These are phyloP conservation scores for Trissolcus japonicus DNA, from an alignment of 2,888 invertebrate species.

Conservation along the genomic window DNA sequence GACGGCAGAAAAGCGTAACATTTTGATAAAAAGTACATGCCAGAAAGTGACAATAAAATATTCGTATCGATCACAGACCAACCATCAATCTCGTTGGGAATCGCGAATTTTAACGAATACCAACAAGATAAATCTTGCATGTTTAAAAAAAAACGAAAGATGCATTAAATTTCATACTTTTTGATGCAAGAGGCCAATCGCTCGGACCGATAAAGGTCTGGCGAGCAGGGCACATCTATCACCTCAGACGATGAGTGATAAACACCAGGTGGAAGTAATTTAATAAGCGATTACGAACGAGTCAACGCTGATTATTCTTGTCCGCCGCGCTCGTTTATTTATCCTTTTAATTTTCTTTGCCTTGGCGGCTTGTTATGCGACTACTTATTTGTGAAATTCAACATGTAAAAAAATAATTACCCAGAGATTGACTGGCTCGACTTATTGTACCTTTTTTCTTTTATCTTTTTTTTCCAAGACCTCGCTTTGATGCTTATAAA, in stretches of 20 bases:
- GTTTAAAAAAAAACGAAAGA: slow-evolving; percentile 23
- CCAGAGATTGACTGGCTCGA: too few relatives aligned
- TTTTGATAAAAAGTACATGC: too few relatives aligned
- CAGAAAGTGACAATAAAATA: too few relatives aligned
- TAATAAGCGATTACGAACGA: slow-evolving; percentile 44
- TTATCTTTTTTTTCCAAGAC: not conserved
- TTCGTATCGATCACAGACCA: too few relatives aligned
- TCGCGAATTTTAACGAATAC: too few relatives aligned
- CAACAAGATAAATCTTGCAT: not conserved
- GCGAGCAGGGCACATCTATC: slow-evolving; percentile 35
- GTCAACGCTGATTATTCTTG: slow-evolving; percentile 28
- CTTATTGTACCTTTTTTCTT: not conserved
- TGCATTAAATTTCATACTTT: slow-evolving; percentile 18
- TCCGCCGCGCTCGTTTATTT: slow-evolving; percentile 4
- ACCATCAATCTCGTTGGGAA: too few relatives aligned
- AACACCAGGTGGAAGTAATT: slow-evolving; percentile 50
- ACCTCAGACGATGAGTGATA: slow-evolving; percentile 41
- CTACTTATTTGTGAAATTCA: too few relatives aligned
- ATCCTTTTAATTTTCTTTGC: slow-evolving; percentile 6
- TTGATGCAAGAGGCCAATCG: slow-evolving; percentile 14
- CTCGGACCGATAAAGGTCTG: slow-evolving; percentile 20
- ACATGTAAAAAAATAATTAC: too few relatives aligned
- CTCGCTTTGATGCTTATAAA: slow-evolving; percentile 2
- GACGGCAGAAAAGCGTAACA: too few relatives aligned
- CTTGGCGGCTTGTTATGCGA: not conserved